Conservation (phyloP, 2,113 vertebrate species). For the Chunga burmeisteri region DNA sequence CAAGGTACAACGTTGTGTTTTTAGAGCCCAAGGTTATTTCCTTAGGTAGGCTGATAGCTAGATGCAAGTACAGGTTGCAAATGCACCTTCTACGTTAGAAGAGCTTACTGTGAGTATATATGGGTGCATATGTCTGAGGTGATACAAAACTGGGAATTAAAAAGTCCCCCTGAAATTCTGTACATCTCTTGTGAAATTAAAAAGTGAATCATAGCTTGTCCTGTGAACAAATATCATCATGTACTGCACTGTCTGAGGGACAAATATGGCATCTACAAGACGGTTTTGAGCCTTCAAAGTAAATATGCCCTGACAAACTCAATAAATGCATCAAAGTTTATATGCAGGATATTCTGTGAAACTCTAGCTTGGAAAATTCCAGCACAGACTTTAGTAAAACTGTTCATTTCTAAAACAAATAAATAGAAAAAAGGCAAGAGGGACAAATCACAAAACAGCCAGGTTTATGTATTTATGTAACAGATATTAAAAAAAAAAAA, state of each 20-base stretch:
- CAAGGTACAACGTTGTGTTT: not conserved
- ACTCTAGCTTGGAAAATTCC: not conserved
- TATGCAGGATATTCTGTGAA: not conserved
- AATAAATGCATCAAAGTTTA: not conserved
- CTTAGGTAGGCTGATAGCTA: not conserved
- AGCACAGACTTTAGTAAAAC: not conserved
- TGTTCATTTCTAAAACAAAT: not conserved
- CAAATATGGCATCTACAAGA: slow-evolving; percentile 5
- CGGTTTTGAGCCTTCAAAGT: slow-evolving; percentile 11
- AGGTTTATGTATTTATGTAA: not conserved
- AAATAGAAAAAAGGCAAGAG: not conserved
- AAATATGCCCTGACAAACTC: slow-evolving; percentile 18
- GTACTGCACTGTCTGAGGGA: not conserved
- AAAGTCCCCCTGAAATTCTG: not conserved
- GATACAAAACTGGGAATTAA: not conserved
- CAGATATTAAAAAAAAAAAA: not conserved
- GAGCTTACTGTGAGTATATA: not conserved
- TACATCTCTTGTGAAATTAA: not conserved
- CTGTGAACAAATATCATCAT: not conserved
- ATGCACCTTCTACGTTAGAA: not conserved
- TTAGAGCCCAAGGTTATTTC: not conserved
- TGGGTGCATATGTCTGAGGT: not conserved
- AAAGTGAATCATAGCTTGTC: not conserved
- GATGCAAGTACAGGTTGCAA: not conserved
- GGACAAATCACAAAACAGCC: not conserved